A percentile compares a stretch with the other conserved stretches of the same genome.
phyloP scores from a whole-genome alignment of 2,888 invertebrate species.

The Abscondita cerata region DNA sequence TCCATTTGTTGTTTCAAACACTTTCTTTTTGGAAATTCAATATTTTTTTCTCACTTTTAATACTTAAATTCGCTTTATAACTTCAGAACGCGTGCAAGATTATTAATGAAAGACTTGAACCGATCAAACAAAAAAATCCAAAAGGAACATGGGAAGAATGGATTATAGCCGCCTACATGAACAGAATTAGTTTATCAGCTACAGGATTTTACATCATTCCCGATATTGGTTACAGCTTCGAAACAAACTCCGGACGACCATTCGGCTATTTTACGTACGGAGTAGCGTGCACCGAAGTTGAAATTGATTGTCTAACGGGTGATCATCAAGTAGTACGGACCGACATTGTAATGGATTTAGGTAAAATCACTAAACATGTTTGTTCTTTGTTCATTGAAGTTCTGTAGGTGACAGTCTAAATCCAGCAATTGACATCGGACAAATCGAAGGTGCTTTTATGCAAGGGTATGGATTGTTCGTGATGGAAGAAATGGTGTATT shows the following conservation, averaged over 20 bases:
- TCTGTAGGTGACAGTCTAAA: constrained; percentile 80
- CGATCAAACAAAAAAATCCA: constrained; percentile 77
- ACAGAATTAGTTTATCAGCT: constrained; percentile 80
- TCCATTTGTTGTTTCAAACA: too few species aligned
- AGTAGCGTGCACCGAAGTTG: constrained; percentile 86
- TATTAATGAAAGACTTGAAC: constrained; percentile 75
- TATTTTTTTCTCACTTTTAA: too few species aligned
- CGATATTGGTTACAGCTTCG: constrained; percentile 73
- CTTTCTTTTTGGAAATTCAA: too few species aligned
- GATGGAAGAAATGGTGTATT: constrained; percentile 87
- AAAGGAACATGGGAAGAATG: constrained; percentile 84
- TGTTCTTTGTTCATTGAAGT: not conserved
- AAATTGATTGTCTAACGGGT: constrained; percentile 93
- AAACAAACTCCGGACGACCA: constrained; percentile 72
- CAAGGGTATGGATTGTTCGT: constrained; percentile 95
- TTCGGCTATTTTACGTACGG: constrained; percentile 90
- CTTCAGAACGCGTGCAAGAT: constrained; percentile 78
- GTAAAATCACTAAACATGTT: constrained; percentile 32
- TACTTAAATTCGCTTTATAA: too few species aligned
- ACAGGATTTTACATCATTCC: constrained; percentile 85
- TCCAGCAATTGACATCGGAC: constrained; percentile 96
- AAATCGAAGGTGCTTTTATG: constrained; percentile 93
- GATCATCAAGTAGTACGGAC: constrained; percentile 88
- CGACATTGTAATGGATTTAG: constrained; percentile 97
- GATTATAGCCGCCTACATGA: constrained; percentile 78